Conservation (phyloP, 2,888 invertebrate species). For the Eristalis pertinax region DNA sequence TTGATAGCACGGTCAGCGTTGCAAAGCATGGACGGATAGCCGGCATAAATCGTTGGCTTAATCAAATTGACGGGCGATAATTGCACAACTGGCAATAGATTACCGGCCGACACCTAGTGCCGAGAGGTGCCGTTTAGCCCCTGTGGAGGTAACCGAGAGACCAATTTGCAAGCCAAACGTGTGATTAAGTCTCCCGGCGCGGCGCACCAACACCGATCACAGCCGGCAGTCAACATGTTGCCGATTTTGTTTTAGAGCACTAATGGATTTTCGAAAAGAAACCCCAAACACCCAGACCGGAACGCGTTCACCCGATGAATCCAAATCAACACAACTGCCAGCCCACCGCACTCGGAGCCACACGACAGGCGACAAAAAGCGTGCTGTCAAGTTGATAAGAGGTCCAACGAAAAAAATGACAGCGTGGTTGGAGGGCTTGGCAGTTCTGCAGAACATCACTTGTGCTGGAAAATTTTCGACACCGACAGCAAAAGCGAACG, state of each 20-base stretch:
- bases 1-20: slow-evolving; percentile 33
- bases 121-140: slow-evolving; percentile 48
- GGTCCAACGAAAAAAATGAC: slow-evolving; percentile 20
- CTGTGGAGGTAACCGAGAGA: slow-evolving; percentile 21
- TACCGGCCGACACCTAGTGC: slow-evolving; percentile 23
- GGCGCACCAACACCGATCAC: not conserved
- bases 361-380: not conserved
- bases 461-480: not conserved
- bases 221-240: slow-evolving; percentile 15
- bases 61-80: slow-evolving; percentile 60
- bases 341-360: not conserved
- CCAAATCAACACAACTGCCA: not conserved
- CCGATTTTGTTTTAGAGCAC: slow-evolving; percentile 11
- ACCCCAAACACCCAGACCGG: not conserved
- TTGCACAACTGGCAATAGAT: slow-evolving; percentile 60
- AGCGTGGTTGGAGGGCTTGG: not conserved
- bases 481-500: not conserved
- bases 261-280: not conserved
- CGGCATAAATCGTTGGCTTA: slow-evolving; percentile 58
- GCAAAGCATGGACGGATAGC: slow-evolving; percentile 29
- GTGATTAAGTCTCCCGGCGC: slow-evolving; percentile 40
- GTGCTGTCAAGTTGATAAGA: not conserved
- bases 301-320: not conserved
- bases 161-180: slow-evolving; percentile 59
- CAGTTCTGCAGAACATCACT: not conserved